Percentiles rank a stretch among this genome's conserved stretches.
Evolutionary conservation across 2,113 vertebrate species (phyloP).

Genomic region (Psilopsiagon aurifrons): DNA sequence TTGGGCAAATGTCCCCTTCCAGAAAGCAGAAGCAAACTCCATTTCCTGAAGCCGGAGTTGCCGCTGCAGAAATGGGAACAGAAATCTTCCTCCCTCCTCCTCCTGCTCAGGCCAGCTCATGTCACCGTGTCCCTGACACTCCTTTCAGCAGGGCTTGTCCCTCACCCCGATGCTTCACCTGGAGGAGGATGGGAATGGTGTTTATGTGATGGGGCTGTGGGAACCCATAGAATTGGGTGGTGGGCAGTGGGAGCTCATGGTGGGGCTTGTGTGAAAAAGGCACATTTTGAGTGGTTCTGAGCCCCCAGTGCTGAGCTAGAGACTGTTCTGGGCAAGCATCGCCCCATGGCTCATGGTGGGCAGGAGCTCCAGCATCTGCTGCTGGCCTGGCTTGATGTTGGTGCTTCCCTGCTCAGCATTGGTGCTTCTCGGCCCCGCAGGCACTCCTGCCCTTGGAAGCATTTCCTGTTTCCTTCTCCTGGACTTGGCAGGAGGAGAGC

Average conservation of each 20-base stretch:
- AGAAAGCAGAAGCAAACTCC: constrained; percentile 37
- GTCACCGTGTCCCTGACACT: fast-evolving
- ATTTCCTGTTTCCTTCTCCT: neutral
- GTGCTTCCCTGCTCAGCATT: neutral
- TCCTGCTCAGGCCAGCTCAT: neutral
- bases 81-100: neutral
- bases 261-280: neutral
- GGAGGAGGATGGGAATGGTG: neutral
- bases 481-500: neutral
- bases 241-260: neutral
- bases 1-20: neutral
- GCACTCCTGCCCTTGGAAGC: neutral
- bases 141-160: neutral
- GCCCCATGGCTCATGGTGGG: fast-evolving
- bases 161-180: neutral
- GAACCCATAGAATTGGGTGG: neutral
- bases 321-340: neutral
- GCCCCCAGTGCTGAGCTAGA: neutral
- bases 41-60: neutral
- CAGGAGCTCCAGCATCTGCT: neutral
- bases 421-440: neutral
- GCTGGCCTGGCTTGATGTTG: fast-evolving
- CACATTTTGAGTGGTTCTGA: neutral
- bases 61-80: constrained; percentile 34
- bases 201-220: neutral